Evolutionary conservation across 2,888 invertebrate genomes (phyloP), one percentile per base, ranked within the genome.

Genomic region (Listrodromus nycthemerus): DNA sequence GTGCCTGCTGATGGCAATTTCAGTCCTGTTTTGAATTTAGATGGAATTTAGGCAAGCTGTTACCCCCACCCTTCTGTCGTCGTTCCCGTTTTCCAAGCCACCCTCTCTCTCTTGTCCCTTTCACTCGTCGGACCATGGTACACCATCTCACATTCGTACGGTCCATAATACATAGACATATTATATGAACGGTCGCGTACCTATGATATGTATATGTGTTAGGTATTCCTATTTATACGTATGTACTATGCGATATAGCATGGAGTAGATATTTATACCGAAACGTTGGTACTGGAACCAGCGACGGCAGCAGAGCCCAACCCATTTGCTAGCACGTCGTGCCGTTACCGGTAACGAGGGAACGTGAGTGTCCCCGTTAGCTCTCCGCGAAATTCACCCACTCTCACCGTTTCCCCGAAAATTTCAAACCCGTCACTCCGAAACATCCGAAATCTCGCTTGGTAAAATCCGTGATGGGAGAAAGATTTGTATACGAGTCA

Each of bases 31-130:
- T 90, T 89, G 90, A 90, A 90, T 89, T 90, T 90, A 90, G 89
- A 90, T 90, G 89, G 90, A 90, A 90, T 89, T 90, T 89, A 89
- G 88, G 87, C 90, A 90, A 90, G 90, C 90, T 90, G 90, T 89
- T 90, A 88, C 90, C 86, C 70, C 79, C 80, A 80, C 63, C 63
- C 73, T 52, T 63, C 50, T 79, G 84, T 19, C 52, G 19, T 21
- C 52, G 61, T 30, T 48, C 81, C 45, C 81, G 71, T 82, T 84
- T 77, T 79, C 77, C 58, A 41, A 50, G 58, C 61, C 81, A 67
- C 16, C 82, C 75, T 27, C 52, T 58, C 77, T 50, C 52, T 1
- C 50, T 6, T 7, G 19, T 71, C 76, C 83, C 67, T 55, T 71
- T 85, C 74, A 75, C 71, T 80, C 75, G 55, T 52, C 37, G 52